Conservation (phyloP, 2,113 vertebrate species). For the Thalassarche chlororhynchos region DNA sequence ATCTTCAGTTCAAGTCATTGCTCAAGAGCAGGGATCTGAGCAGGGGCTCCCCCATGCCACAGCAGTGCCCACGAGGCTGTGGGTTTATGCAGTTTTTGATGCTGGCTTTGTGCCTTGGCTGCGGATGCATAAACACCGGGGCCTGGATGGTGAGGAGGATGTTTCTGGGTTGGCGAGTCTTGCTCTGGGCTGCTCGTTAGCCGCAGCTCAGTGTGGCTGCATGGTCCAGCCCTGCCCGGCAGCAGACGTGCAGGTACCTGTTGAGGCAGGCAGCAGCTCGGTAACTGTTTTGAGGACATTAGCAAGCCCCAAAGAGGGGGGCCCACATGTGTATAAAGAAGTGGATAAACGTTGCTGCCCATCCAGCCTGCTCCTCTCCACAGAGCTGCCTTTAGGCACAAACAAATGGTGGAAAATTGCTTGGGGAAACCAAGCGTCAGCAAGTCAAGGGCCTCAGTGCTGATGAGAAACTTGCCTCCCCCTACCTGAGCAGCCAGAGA, state of each 20-base stretch:
- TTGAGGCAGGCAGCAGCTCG: accelerated
- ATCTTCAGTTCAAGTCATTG: neutral
- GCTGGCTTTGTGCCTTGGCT: neutral
- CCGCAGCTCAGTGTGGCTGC: accelerated
- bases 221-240: neutral
- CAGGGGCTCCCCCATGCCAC: neutral
- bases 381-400: neutral
- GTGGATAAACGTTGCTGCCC: neutral
- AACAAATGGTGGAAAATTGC: neutral
- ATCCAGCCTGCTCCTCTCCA: neutral
- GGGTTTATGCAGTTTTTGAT: neutral
- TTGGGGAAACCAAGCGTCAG: neutral
- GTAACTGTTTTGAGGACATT: neutral
- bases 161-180: neutral
- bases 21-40: neutral
- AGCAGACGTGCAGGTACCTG: accelerated
- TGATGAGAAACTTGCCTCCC: neutral
- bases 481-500: neutral
- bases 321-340: accelerated
- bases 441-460: accelerated
- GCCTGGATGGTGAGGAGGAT: neutral
- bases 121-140: neutral
- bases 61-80: no score
- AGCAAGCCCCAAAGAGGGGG: accelerated
- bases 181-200: neutral